Evolutionary conservation across 2,113 vertebrate species (phyloP).

Genomic region (Osmerus mordax): DNA sequence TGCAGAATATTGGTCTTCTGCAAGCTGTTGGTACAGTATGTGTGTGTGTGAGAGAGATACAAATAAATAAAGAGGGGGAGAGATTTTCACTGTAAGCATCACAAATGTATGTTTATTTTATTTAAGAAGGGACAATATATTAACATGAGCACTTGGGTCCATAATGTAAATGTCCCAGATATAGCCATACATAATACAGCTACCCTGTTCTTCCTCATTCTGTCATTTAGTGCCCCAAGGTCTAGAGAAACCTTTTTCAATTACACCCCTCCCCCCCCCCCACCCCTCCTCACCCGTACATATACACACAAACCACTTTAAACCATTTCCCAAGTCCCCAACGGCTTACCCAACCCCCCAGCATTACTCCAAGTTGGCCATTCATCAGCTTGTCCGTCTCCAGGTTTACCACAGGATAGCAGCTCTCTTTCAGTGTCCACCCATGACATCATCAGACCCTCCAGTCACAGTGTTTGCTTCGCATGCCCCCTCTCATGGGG

Average conservation of each 20-base stretch:
- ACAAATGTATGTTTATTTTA: too few species aligned
- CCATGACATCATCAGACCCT: slow-evolving; percentile 45
- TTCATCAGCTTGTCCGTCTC: slow-evolving; percentile 33
- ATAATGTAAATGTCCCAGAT: too few species aligned
- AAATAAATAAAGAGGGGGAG: too few species aligned
- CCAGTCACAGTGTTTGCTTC: slow-evolving; percentile 16
- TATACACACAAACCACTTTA: too few species aligned
- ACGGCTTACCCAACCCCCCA: slow-evolving; percentile 7
- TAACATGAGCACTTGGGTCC: too few species aligned
- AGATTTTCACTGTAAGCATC: too few species aligned
- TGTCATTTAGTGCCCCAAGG: background rate
- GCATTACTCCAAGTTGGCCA: slow-evolving; percentile 31
- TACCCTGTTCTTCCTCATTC: background rate
- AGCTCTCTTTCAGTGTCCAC: slow-evolving; percentile 33
- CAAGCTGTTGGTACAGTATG: too few species aligned
- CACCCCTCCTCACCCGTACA: background rate
- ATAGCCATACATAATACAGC: background rate
- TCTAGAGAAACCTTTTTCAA: slow-evolving; percentile 24
- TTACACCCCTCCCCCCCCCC: background rate
- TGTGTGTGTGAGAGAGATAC: too few species aligned
- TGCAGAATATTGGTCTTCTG: too few species aligned
- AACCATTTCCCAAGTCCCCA: background rate
- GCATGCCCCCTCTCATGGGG: background rate
- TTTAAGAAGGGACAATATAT: too few species aligned
- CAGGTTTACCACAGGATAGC: slow-evolving; percentile 7